Evolutionary conservation across 2,113 vertebrate genomes (phyloP).

Genomic region (Kryptolebias marmoratus): DNA sequence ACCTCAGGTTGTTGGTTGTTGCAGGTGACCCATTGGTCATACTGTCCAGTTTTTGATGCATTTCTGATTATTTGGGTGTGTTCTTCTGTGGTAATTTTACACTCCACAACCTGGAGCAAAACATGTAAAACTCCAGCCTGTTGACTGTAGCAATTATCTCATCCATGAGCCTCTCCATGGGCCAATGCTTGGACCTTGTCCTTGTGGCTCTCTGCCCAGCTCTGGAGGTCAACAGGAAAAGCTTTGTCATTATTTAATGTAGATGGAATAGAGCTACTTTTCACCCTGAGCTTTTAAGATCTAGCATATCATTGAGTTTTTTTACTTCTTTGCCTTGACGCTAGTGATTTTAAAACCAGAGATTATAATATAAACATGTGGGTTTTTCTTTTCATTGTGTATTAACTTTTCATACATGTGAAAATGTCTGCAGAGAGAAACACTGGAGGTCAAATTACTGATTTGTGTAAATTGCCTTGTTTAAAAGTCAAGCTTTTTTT

Average conservation of each 20-base stretch:
- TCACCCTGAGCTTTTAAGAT: constrained; percentile 53
- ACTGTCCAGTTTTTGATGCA: constrained; percentile 36
- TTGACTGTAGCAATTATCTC: constrained; percentile 69
- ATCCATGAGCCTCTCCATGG: constrained; percentile 36
- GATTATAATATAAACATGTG: not conserved
- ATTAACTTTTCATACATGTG: too few species aligned
- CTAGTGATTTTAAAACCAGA: not conserved
- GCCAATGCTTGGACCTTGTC: constrained; percentile 43
- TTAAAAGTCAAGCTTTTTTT: not conserved
- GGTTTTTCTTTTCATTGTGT: not conserved
- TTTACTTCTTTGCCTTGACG: not conserved
- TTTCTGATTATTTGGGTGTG: constrained; percentile 70
- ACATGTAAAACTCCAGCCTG: constrained; percentile 56
- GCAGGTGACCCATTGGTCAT: not conserved
- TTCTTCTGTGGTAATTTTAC: constrained; percentile 50
- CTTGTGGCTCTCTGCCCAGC: constrained; percentile 61
- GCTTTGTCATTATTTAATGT: constrained; percentile 57
- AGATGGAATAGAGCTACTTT: constrained; percentile 45
- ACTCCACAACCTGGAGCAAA: constrained; percentile 56
- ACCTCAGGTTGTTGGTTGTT: constrained; percentile 6
- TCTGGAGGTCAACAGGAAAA: constrained; percentile 66
- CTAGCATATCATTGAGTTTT: constrained; percentile 62
- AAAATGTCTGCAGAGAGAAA: not conserved
- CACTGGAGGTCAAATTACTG: not conserved
- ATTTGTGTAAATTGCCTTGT: not conserved